Evolutionary conservation across 2,113 vertebrate species (phyloP).

Genomic region (Dendrocopos noguchii): DNA sequence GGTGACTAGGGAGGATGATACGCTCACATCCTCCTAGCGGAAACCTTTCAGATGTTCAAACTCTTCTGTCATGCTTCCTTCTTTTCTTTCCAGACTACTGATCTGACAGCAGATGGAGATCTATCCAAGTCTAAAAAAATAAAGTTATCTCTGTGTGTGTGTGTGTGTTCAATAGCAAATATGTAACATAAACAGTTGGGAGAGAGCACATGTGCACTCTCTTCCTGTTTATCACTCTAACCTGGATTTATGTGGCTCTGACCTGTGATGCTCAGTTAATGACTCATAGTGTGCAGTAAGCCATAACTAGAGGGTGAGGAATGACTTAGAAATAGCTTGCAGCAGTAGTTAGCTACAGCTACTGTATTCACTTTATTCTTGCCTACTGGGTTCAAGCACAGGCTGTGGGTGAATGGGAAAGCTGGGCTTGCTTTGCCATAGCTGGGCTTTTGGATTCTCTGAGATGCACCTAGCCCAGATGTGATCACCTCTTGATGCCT

Average conservation of each 20-base stretch:
- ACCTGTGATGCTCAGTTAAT: background rate
- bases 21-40: background rate
- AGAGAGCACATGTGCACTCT: fast-evolving
- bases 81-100: background rate
- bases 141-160: background rate
- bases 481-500: background rate
- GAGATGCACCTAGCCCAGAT: background rate
- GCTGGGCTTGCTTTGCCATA: background rate
- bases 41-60: slow-evolving; percentile 16
- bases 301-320: background rate
- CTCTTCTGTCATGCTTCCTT: background rate
- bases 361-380: background rate
- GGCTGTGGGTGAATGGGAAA: background rate
- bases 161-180: background rate
- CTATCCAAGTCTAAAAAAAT: background rate
- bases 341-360: background rate
- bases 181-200: background rate
- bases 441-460: background rate
- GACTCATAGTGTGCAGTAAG: background rate
- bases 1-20: background rate
- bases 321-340: background rate
- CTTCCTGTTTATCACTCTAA: background rate
- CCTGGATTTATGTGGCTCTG: background rate
- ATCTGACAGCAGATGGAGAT: background rate
- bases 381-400: background rate